These are phyloP conservation scores for Phoxinus phoxinus DNA, from an alignment of 2,113 vertebrate species.

Conservation along the genomic window DNA sequence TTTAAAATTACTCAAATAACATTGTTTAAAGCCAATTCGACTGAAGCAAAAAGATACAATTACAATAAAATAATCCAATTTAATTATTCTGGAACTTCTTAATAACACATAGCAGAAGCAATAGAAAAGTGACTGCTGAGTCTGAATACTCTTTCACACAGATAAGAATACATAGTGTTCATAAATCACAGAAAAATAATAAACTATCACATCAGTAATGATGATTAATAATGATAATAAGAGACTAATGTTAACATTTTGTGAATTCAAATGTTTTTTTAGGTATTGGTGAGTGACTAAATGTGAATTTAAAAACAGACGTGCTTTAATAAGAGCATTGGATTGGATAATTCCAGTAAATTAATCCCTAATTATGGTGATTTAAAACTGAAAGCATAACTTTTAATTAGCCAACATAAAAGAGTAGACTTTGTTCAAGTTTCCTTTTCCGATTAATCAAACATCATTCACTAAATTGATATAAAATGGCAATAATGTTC, in stretches of 20 bases:
- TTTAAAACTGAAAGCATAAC: slow-evolving; percentile 5
- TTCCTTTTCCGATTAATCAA: background rate
- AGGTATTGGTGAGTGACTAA: background rate
- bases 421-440: background rate
- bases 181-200: background rate
- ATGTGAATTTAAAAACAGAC: background rate
- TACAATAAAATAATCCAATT: background rate
- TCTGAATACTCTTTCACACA: background rate
- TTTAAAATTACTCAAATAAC: background rate
- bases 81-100: background rate
- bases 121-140: background rate
- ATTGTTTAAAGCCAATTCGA: background rate
- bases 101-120: background rate
- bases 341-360: background rate
- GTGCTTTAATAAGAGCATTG: background rate
- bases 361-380: background rate
- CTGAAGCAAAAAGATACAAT: background rate
- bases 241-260: background rate
- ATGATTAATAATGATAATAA: background rate
- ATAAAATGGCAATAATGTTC: too few relatives aligned
- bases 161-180: background rate
- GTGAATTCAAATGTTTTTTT: background rate
- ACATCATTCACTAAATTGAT: background rate
- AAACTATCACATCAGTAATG: background rate
- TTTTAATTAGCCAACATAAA: background rate